Evolutionary conservation across 2,888 invertebrate species (phyloP).

Genomic region (Monochamus alternatus): DNA sequence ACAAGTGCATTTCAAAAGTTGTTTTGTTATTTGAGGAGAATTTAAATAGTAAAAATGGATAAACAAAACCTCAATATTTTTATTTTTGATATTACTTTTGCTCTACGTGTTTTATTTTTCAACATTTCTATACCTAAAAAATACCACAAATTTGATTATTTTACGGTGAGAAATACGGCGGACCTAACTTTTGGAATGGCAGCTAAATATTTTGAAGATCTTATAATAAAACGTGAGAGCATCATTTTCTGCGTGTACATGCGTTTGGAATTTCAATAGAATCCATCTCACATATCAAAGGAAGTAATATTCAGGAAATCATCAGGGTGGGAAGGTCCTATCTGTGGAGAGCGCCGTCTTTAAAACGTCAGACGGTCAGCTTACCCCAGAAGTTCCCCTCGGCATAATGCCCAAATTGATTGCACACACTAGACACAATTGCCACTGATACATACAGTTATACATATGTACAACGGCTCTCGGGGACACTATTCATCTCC

Average conservation of each 20-base stretch:
- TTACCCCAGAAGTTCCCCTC: conserved; percentile 64
- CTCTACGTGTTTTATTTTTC: no score
- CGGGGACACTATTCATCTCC: conserved; percentile 40
- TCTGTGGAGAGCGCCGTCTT: conserved; percentile 68
- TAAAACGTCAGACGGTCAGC: conserved; percentile 68
- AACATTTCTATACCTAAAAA: no score
- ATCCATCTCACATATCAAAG: conserved; percentile 70
- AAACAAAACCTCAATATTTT: no score
- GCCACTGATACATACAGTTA: conserved; percentile 64
- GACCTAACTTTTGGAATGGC: no score
- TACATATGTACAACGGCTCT: conserved; percentile 52
- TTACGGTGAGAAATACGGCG: no score
- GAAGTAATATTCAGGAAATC: conserved; percentile 70
- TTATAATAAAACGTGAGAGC: no score
- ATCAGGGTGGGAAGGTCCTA: conserved; percentile 65
- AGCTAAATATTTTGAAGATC: no score
- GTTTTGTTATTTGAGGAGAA: no score
- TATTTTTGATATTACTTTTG: no score
- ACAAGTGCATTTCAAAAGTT: no score
- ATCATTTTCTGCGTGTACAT: neutral
- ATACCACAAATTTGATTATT: no score
- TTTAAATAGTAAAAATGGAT: no score
- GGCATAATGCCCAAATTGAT: conserved; percentile 70
- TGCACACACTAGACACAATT: conserved; percentile 70
- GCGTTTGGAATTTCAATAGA: conserved; percentile 63